Evolutionary conservation across 2,888 invertebrate species (phyloP), one percentile per base, ranked within the genome.

Genomic region (Mamestra brassicae): DNA sequence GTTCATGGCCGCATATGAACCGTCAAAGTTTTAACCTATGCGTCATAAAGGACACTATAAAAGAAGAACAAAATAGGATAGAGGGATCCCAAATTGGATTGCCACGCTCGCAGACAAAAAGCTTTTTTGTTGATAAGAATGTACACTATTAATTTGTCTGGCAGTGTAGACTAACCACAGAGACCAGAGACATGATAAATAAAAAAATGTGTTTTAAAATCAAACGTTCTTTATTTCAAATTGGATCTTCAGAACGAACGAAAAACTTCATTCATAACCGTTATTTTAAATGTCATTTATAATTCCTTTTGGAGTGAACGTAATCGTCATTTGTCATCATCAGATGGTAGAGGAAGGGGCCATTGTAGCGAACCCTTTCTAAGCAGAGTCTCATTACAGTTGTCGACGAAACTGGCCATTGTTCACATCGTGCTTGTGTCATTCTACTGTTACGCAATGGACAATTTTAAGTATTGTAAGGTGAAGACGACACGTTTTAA

Each of bases 341-440:
- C 63, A 71, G 45, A 38, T 72, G 64, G 63, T 55, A 74, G 71
- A 83, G 88, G 87, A 89, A 89, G 78, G 58, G 65, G 52, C 17
- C 68, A 86, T 85, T 87, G 87, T 87, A 68, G 78, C 50, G 61
- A 61, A 83, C 84, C 84, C 84, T 83, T 83, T 72, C 85, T 66
- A 57, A 58, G 66, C 65, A 60, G 38, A 70, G 79, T 78, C 84
- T 88, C 87, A 89, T 89, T 88, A 88, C 83, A 89, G 85, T 84
- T 84, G 85, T 74, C 80, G 79, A 76, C 87, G 73, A 78, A 69
- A 68, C 58, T 67, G 60, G 38, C 83, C 75, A 84, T 84, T 84
- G 87, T 85, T 84, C 45, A 74, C 74, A 70, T 78, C 70, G 71
- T 82, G 84, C 72, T 85, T 88, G 82, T 83, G 87, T 85, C 88